Base-by-base conservation (phyloP, 2,797 vertebrate species). In the Odontamblyopus lacepedii region DNA sequence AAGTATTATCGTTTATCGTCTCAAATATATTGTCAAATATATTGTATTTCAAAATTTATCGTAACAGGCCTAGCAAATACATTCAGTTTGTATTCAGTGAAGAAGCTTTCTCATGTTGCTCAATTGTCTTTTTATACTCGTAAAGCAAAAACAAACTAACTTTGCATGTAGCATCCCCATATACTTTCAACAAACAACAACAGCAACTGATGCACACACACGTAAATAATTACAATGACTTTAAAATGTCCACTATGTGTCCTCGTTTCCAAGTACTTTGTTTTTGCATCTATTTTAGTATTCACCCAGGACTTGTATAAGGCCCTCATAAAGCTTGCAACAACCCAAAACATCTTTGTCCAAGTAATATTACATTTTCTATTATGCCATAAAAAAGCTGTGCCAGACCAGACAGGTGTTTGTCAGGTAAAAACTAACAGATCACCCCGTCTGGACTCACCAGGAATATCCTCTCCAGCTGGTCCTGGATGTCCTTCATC, bases 401-500 rank as follows among this genome's bases (percentile, higher is more conserved):
- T 29, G 29, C 59, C 57, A 61, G 29, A 26, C 27, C 29, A 3
- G 59, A 29, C 29, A 50, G 63, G 44, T 65, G 41, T 29, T 50
- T 50, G 29, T 66, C 5, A 44, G 2, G 62, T 41, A 61, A 16
- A 27, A 63, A 27, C 60, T 62, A 63, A 23, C 16, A 35, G 12
- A 38, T 69, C 38, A 27, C 44, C 57, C 12, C 32, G 60, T 53
- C 32, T 27, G 4, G 19, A 87, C 96, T 96, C 87, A 98, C 97
- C 95, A 99, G 92, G 91, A 98, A 99, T 94, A 99, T 99, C 83
- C 97, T 94, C 92, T 99, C 97, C 84, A 99, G 95, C 86, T 99
- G 97, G 90, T 99, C 97, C 80, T 98, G 97, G 84, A 98, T 97
- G 88, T 99, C 97, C 93, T 98, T 99, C 96, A 98, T 97, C 90